Conservation (phyloP, 2,888 invertebrate species). For the Metalampra italica region DNA sequence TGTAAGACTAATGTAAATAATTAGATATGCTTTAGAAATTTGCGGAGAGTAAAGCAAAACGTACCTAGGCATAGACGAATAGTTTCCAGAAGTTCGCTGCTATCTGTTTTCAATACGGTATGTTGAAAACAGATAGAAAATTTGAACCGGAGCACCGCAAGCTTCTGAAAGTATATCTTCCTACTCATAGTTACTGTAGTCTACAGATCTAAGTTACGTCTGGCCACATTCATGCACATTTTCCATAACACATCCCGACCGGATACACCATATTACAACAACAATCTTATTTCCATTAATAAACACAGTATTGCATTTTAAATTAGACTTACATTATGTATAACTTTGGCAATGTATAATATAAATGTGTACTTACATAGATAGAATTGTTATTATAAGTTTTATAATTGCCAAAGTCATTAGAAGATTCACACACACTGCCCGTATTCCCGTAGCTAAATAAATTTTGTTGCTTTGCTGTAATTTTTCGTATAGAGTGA, state of each 20-base stretch:
- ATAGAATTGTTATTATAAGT: neutral
- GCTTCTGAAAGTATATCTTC: too few relatives aligned
- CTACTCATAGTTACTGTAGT: too few relatives aligned
- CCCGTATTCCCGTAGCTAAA: too few relatives aligned
- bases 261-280: constrained; percentile 61
- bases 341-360: constrained; percentile 16
- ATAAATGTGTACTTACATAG: neutral
- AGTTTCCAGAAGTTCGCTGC: too few relatives aligned
- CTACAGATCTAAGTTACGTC: neutral
- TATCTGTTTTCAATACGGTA: too few relatives aligned
- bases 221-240: constrained; percentile 57
- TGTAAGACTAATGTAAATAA: neutral
- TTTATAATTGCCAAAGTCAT: constrained; percentile 24
- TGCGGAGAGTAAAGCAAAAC: too few relatives aligned
- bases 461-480: too few relatives aligned
- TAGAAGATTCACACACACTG: constrained; percentile 6
- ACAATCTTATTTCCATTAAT: constrained; percentile 40
- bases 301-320: constrained; percentile 47
- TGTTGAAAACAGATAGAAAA: too few relatives aligned
- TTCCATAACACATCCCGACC: constrained; percentile 69
- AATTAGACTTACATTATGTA: constrained; percentile 20
- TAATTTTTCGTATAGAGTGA: too few relatives aligned
- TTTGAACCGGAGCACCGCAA: too few relatives aligned
- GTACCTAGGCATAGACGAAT: too few relatives aligned
- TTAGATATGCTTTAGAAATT: too few relatives aligned